Evolutionary conservation across 2,888 invertebrate species (phyloP).

Genomic region (Chironomus riparius): DNA sequence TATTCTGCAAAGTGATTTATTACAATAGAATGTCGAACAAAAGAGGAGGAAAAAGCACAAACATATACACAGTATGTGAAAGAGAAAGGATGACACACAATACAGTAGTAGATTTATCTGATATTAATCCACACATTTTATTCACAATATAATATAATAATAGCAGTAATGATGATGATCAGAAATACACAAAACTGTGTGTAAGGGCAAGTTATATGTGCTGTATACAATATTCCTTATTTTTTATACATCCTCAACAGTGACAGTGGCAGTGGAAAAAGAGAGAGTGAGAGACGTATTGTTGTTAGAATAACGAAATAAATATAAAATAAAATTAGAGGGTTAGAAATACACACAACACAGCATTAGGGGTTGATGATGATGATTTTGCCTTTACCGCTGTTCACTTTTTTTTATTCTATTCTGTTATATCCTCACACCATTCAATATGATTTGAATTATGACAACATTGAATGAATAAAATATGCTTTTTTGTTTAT

Average conservation of each 20-base stretch:
- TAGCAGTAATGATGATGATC: slow-evolving; percentile 20
- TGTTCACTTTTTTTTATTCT: background rate
- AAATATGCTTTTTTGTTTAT: no score
- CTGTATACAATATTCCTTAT: no score
- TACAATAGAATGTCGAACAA: background rate
- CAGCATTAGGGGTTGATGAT: background rate
- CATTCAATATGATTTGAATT: no score
- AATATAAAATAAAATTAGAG: background rate
- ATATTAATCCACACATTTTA: slow-evolving; percentile 26
- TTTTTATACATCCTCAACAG: no score
- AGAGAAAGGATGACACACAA: slow-evolving; percentile 20
- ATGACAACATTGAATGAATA: no score
- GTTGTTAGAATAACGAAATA: background rate
- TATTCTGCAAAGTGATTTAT: slow-evolving; percentile 21
- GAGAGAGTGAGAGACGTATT: background rate
- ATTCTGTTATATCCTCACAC: no score
- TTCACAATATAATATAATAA: slow-evolving; percentile 19
- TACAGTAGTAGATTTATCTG: slow-evolving; percentile 23
- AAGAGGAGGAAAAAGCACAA: background rate
- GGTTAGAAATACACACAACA: background rate
- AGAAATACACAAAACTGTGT: slow-evolving; percentile 19
- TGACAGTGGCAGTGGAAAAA: background rate
- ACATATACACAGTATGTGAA: background rate
- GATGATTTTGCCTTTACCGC: background rate
- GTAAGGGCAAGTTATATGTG: slow-evolving; percentile 7